Base-by-base conservation (phyloP, 2,113 vertebrate genomes). In the Anoplopoma fimbria region DNA sequence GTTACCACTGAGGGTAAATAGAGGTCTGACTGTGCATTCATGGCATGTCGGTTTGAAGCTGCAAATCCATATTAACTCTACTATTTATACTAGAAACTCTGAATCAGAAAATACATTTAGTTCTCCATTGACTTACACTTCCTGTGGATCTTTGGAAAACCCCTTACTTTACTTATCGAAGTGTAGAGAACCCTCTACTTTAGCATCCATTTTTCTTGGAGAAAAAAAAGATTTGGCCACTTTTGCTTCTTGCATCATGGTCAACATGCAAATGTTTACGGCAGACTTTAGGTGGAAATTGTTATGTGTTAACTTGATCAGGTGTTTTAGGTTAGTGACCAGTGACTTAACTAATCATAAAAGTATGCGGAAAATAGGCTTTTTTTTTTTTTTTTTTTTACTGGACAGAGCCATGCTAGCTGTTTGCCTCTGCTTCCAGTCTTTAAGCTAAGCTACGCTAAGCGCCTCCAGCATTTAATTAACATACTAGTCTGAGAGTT, bases 21-120 rank as follows among this genome's bases (percentile, higher is more conserved):
- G n/a, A n/a, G n/a, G n/a, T n/a, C n/a, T 61, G 21, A 49, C 77
- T 47, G 33, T 19, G 14, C 23, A 31, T 38, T 77, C 71, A 45
- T 27, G 17, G 4, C 4, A n/a, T 27, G 67, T 47, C 38, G 51
- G 60, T 65, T 69, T 79, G 45, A 68, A 61, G 63, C n/a, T n/a
- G n/a, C n/a, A n/a, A n/a, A n/a, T n/a, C n/a, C n/a, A 31, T 60
- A 77, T 65, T 34, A 47, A 21, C 19, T 67, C 17, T 57, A 27
- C 80, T 72, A 76, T 27, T 57, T 27, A 38, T 60, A 10, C 38
- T 8, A 14, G 25, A 38, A 70, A 21, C 25, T 72, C 33, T 19
- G 13, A 65, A 38, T 42, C 12, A 55, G 14, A 45, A 63, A 71
- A 67, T 58, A 4, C 8, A 51, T 14, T 53, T 15, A 6, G 33